These are phyloP conservation scores for Sarcophaga variegata DNA, from an alignment of 2,888 invertebrate genomes.

Conservation along the genomic window DNA sequence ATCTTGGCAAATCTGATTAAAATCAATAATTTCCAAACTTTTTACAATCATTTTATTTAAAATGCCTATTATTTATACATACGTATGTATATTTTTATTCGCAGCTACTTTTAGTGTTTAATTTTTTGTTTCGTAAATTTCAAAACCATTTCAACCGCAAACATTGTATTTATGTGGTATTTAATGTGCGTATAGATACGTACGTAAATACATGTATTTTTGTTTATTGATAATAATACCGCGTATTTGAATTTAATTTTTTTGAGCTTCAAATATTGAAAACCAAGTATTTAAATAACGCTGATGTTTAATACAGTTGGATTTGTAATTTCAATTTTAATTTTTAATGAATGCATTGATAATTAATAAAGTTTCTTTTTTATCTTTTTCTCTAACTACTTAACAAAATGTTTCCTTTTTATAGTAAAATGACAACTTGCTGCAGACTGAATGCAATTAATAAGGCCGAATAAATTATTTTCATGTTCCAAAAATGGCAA, in stretches of 20 bases:
- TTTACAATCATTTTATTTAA: too few species aligned
- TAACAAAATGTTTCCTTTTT: background rate
- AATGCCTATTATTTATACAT: too few species aligned
- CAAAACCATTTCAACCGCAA: constrained; percentile 48
- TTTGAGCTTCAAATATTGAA: constrained; percentile 50
- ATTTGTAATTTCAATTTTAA: constrained; percentile 42
- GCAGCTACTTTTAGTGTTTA: background rate
- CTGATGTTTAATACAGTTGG: constrained; percentile 21
- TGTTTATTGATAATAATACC: constrained; percentile 51
- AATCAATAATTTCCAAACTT: too few species aligned
- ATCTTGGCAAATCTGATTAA: too few species aligned
- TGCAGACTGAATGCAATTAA: background rate
- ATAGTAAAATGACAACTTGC: constrained; percentile 1
- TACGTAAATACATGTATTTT: constrained; percentile 9
- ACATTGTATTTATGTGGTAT: constrained; percentile 63
- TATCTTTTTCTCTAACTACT: background rate
- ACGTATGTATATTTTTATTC: background rate
- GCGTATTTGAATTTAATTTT: constrained; percentile 46
- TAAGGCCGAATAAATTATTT: background rate
- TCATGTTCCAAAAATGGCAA: background rate
- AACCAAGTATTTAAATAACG: constrained; percentile 35
- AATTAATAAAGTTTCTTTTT: constrained; percentile 11
- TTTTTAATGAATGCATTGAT: constrained; percentile 46
- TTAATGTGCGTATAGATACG: constrained; percentile 20
- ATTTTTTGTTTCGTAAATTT: constrained; percentile 10